Evolutionary conservation across 2,113 vertebrate species (phyloP), one percentile per base, ranked within the genome.

Genomic region (Chaenocephalus aceratus): DNA sequence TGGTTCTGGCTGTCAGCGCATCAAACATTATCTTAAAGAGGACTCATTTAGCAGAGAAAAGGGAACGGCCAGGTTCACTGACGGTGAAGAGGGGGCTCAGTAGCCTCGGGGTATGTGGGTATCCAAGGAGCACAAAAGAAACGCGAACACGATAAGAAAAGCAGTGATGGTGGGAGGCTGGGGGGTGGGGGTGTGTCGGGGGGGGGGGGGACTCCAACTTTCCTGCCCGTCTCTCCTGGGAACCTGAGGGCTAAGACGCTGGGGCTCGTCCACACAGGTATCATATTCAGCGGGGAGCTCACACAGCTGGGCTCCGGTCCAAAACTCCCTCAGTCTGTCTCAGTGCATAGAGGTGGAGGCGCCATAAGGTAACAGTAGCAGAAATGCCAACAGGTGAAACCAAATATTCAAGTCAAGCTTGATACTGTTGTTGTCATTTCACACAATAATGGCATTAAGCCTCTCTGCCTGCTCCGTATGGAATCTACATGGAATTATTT

Each of bases 301-400:
- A 92, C 89, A 93, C 91, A 91, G 89, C 95, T 94, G 95, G 96
- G 96, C 96, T 93, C 77, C 69, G 36, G 36, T 41, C 36, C 36
- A 41, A 41, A 41, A 41, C 36, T 41, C 36, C 36, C 36, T 41
- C 36, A 41, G 36, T 97, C 95, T 96, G 94, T 96, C 96, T 96
- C 94, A 94, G 91, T 88, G 88, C 85, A 93, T 95, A 95, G 94
- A 96, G 94, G 94, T 89, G 90, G 93, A 95, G 96, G 97, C 95
- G 95, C 97, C 97, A 96, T 76, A 94, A 95, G 94, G 96, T 97
- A 97, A 97, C 94, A 95, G 96, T 84, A 95, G 95, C 92, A 92
- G 90, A 90, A 93, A 93, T 95, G 95, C 95, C 97, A 97, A 93
- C 94, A 94, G 91, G 92, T 95, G 97, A 96, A 99, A 99, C 95